A percentile compares a stretch with the other conserved stretches of the same genome.
Evolutionary conservation across 2,888 invertebrate genomes (phyloP).

Genomic region (Trachelus stipa): DNA sequence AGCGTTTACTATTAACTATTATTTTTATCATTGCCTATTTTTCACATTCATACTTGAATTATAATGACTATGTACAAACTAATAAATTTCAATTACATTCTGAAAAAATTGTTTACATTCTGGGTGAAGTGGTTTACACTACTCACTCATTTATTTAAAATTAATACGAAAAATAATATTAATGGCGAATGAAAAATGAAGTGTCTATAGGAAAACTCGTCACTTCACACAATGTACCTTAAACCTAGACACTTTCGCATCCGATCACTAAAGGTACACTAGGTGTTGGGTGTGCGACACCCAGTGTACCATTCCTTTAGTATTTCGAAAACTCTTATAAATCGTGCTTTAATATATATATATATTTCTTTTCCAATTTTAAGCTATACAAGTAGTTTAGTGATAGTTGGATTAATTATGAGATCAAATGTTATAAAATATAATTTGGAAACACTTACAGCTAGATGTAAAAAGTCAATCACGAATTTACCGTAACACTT

Average conservation of each 20-base stretch:
- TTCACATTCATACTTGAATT: slow-evolving; percentile 38
- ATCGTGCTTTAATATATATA: neutral
- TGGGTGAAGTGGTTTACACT: slow-evolving; percentile 12
- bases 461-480: slow-evolving; percentile 22
- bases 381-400: slow-evolving; percentile 33
- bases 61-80: slow-evolving; percentile 45
- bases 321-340: slow-evolving; percentile 5
- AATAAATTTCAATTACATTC: slow-evolving; percentile 37
- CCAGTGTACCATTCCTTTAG: neutral
- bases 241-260: too few species aligned
- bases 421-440: slow-evolving; percentile 41
- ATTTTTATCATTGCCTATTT: slow-evolving; percentile 31
- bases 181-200: too few species aligned
- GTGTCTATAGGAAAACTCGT: too few species aligned
- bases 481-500: too few species aligned
- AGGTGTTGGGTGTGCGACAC: too few species aligned
- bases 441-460: slow-evolving; percentile 42
- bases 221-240: too few species aligned
- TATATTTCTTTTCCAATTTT: slow-evolving; percentile 16
- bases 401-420: slow-evolving; percentile 42
- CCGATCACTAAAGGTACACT: too few species aligned
- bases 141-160: too few species aligned
- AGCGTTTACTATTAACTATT: neutral
- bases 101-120: slow-evolving; percentile 34
- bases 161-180: too few species aligned